Conservation (phyloP, 2,888 invertebrate genomes). For the Pachymerium ferrugineum region DNA sequence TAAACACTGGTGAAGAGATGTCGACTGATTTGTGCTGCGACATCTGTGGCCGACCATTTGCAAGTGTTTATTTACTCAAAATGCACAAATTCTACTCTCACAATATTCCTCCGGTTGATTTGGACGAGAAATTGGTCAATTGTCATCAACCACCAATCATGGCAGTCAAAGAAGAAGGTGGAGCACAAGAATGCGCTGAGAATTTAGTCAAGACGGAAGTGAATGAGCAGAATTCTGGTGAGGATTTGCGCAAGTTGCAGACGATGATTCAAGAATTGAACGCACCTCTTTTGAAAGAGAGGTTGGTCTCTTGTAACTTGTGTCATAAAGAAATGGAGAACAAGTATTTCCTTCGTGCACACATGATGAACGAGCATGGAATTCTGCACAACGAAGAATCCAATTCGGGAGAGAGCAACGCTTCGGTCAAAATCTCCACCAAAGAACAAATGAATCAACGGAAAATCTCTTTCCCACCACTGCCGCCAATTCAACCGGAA, state of each 20-base stretch:
- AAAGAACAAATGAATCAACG: slow-evolving; percentile 34
- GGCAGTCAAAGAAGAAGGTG: slow-evolving; percentile 30
- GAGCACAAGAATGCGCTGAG: slow-evolving; percentile 28
- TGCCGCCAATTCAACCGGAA: slow-evolving; percentile 33
- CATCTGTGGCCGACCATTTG: slow-evolving; percentile 47
- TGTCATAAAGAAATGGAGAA: slow-evolving; percentile 69
- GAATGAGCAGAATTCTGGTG: neutral
- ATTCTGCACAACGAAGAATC: slow-evolving; percentile 51
- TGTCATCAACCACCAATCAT: slow-evolving; percentile 46
- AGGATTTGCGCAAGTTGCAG: slow-evolving; percentile 80
- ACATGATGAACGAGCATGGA: slow-evolving; percentile 64
- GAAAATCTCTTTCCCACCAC: slow-evolving; percentile 37
- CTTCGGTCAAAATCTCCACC: slow-evolving; percentile 36
- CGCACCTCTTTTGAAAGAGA: slow-evolving; percentile 51
- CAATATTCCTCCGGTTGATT: slow-evolving; percentile 40
- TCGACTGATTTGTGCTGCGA: slow-evolving; percentile 45
- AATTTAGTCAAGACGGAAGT: slow-evolving; percentile 28
- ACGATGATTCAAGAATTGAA: slow-evolving; percentile 85
- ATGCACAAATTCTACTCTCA: slow-evolving; percentile 50
- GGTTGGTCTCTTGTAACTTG: slow-evolving; percentile 55
- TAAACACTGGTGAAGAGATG: slow-evolving; percentile 32
- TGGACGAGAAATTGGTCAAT: slow-evolving; percentile 29
- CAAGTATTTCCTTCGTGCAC: slow-evolving; percentile 63
- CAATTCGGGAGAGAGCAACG: slow-evolving; percentile 35
- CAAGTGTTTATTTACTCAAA: slow-evolving; percentile 47